These are phyloP conservation scores for Mormoops blainvillei DNA, from an alignment of 2,113 vertebrate species.

Conservation along the genomic window DNA sequence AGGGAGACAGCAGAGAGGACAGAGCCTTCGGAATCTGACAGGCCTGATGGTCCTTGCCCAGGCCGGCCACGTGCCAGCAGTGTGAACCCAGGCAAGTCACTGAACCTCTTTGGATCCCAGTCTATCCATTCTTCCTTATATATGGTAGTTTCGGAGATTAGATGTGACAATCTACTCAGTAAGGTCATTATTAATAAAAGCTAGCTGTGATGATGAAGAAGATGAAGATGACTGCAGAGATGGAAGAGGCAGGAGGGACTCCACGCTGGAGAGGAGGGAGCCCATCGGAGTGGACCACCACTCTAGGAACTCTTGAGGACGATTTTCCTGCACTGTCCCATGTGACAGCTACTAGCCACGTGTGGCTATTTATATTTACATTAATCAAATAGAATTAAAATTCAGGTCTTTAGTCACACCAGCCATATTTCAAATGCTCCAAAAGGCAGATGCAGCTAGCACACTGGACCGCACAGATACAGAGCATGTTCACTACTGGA, in stretches of 20 bases:
- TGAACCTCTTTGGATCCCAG: not conserved
- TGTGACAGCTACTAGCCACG: not conserved
- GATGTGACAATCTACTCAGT: not conserved
- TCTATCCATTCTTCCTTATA: not conserved
- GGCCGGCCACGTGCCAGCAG: fast-evolving
- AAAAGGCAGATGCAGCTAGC: fast-evolving
- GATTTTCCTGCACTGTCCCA: not conserved
- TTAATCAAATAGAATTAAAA: not conserved
- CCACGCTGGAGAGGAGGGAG: not conserved
- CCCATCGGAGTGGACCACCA: not conserved
- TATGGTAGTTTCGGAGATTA: not conserved
- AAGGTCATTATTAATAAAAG: not conserved
- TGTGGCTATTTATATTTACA: not conserved
- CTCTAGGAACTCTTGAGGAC: not conserved
- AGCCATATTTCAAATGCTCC: not conserved
- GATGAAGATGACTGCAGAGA: not conserved
- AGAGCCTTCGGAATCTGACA: not conserved
- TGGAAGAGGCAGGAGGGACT: not conserved
- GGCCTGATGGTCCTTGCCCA: too few relatives aligned
- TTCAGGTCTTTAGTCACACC: not conserved
- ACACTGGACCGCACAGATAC: not conserved
- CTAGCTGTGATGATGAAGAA: not conserved
- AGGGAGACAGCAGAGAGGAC: not conserved
- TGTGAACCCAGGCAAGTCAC: not conserved
- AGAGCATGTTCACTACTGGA: not conserved